These are phyloP conservation scores for Alethe diademata DNA, from an alignment of 2,113 vertebrate genomes.

Conservation along the genomic window DNA sequence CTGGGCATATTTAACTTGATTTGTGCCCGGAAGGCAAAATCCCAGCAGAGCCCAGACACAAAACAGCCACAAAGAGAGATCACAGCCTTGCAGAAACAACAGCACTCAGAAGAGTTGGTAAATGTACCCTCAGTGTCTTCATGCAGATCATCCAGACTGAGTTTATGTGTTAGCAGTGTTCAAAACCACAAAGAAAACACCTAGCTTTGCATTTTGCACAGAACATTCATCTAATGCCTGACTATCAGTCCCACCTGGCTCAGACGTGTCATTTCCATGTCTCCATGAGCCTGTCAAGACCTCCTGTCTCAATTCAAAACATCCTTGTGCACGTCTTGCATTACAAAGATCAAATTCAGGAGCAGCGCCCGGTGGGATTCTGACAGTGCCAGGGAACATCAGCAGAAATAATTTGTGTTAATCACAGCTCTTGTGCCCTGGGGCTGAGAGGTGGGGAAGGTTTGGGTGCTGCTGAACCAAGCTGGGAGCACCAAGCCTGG, in stretches of 20 bases:
- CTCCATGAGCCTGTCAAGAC: background rate
- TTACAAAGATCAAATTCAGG: background rate
- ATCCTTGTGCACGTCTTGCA: background rate
- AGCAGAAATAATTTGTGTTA: background rate
- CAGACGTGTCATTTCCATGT: constrained; percentile 45
- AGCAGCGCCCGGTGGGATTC: background rate
- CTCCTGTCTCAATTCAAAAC: background rate
- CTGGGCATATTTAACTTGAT: background rate
- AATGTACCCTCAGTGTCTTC: background rate
- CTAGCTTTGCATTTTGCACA: background rate
- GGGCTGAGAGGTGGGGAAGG: background rate
- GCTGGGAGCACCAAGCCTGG: background rate
- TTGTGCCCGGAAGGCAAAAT: background rate
- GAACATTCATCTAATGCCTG: background rate
- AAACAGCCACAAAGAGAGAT: background rate
- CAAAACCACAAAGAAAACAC: background rate
- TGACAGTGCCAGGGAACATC: background rate
- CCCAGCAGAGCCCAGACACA: background rate
- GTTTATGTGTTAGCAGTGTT: rapidly evolving
- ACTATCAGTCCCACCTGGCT: background rate
- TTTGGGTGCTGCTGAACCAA: background rate
- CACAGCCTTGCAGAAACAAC: background rate
- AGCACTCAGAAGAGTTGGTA: background rate
- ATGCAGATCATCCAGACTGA: background rate
- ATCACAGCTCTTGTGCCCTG: background rate